Percentiles rank a stretch among this genome's conserved stretches.
phyloP scores from a whole-genome alignment of 2,888 invertebrate species.

The Meta bourneti region DNA sequence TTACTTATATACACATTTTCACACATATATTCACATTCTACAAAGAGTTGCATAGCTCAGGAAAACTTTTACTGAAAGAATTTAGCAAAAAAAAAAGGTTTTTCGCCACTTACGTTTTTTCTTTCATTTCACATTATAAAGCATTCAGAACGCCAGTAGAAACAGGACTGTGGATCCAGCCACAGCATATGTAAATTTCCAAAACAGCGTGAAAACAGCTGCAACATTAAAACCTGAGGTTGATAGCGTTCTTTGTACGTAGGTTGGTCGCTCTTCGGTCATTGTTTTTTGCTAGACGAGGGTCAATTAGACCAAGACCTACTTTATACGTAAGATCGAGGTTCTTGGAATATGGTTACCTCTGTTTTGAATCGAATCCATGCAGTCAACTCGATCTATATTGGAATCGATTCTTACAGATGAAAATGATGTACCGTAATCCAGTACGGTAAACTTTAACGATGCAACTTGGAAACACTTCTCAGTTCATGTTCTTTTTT shows the following conservation, averaged over 20 bases:
- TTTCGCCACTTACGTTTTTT: neutral
- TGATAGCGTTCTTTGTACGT: neutral
- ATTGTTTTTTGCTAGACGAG: too few relatives aligned
- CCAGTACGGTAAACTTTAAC: too few relatives aligned
- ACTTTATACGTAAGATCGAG: too few relatives aligned
- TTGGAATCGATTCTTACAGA: too few relatives aligned
- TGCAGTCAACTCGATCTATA: too few relatives aligned
- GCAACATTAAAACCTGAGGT: neutral
- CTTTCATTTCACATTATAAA: neutral
- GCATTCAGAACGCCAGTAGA: neutral
- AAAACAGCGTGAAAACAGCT: neutral
- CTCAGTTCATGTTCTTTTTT: neutral
- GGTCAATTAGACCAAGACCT: too few relatives aligned
- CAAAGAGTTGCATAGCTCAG: neutral
- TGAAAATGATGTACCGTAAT: too few relatives aligned
- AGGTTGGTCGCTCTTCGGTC: too few relatives aligned
- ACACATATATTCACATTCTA: slow-evolving; percentile 4
- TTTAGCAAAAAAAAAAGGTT: neutral
- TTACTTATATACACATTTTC: slow-evolving; percentile 33
- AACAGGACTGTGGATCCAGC: neutral
- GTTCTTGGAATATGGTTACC: too few relatives aligned
- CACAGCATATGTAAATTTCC: neutral
- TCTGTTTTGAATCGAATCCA: too few relatives aligned
- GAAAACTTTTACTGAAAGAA: neutral
- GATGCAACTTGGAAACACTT: neutral